Evolutionary conservation across 2,888 invertebrate species (phyloP), one percentile per base, ranked within the genome.

Genomic region (Resseliella maxima): DNA sequence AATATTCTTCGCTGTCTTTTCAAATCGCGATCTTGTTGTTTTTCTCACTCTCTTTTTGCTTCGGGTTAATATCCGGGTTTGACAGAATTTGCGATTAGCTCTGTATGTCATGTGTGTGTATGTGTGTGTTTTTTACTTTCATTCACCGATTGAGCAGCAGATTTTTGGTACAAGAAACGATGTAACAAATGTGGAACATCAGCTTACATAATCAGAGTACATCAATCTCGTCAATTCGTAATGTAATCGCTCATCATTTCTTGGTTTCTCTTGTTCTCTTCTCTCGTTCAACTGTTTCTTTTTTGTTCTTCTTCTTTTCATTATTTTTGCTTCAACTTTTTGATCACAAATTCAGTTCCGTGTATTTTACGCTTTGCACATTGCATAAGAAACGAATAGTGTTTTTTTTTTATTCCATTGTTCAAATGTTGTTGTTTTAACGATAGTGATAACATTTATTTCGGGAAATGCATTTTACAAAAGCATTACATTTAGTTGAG

Each of bases 221-320:
- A 83, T 83, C 83, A 83, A 83, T 83, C 83, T 83, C 83, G 83
- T 83, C 83, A 83, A 83, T 83, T 83, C 83, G n/a, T 83, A 83
- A 83, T 83, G 38, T 83, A 83, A 83, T 38, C 83, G 83, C 38
- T 38, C 38, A 83, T 72, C 83, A 83, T 83, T 72, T 36, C 35
- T 35, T 72, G 18, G 2, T 35, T n/a, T n/a, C 24, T 10, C 3
- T 3, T 64, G 8, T 50, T 59, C 24, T 24, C 12, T 59, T 59
- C 24, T 59, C 24, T 59, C 72, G 21, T 35, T 35, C 72, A 18
- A 12, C 3, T 18, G 54, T 54, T 18, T 18, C 64, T 24, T 31
- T 64, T 64, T 64, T 64, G 8, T 64, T 31, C 50, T 21, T 50
- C n/a, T 3, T 50, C 50, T n/a, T n/a, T n/a, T n/a, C n/a, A n/a